Evolutionary conservation across 2,888 invertebrate genomes (phyloP), one percentile per base, ranked within the genome.

Genomic region (Xestia rhomboidea): DNA sequence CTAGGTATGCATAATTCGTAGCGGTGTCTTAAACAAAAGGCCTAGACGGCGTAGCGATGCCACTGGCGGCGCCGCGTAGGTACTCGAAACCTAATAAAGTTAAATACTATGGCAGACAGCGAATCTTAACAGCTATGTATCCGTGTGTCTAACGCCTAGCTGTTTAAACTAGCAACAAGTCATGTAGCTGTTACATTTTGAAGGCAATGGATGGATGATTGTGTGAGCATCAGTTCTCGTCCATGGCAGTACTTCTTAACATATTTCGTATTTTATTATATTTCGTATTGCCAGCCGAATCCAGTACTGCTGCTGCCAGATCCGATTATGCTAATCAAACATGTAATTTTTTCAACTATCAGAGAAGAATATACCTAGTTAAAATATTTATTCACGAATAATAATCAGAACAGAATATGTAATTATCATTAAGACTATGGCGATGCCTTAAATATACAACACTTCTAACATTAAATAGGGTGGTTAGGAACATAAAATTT

Each of bases 81-180:
- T 60, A 30, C 21, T 62, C 8, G 5, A 51, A 51, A 49, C 38
- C 10, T n/a, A 30, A 62, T 62, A n/a, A 62, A 49, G 30, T 34
- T 15, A 34, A 74, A 76, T 21, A 57, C 3, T 30, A 27, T n/a
- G 38, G 6, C n/a, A n/a, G 8, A 81, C 1, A 73, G 0, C 3
- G 38, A 64, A 41, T 64, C n/a, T n/a, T 18, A 41, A 34, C 64
- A 10, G 5, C 15, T 18, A 64, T 34, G 44, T 41, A 13, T 15
- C 3, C n/a, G 46, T 41, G 15, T n/a, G 30, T 10, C 60, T 38
- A 66, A 64, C 62, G 62, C 83, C 79, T 83, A 51, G 4, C n/a
- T 7, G 18, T 63, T 54, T 41, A 24, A 21, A 7, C 54, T 57
- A 15, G 79, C 83, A 68, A 78, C 49, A 24, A 41, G 21, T 34